Base-by-base conservation (phyloP, 2,113 vertebrate species). In the Vulpes lagopus region DNA sequence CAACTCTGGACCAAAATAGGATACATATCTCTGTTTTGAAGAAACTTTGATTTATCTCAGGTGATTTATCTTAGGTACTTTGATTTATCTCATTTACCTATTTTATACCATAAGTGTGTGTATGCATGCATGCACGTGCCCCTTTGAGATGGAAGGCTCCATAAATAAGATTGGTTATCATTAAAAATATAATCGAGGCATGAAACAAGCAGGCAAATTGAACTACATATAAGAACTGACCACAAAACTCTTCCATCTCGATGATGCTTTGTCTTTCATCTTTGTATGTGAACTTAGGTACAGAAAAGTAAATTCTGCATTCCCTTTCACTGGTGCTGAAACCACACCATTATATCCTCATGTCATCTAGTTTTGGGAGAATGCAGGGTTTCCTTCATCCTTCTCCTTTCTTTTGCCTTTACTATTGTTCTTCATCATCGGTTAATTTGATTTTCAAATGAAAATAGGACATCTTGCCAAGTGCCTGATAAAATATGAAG, bases 41-140 rank as follows among this genome's bases (percentile, higher is more conserved):
- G 90, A 64, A 55, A 15, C 30, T 80, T 96, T 55, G 69, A 84
- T 84, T 64, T 55, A 85, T 8, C 51, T 74, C 89, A 55, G n/a
- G 76, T 80, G 60, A 38, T 23, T 73, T 73, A 73, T 78, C 74
- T 78, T 15, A 80, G 90, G 43, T 35, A 27, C 23, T 67, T 96
- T 38, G 32, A 80, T 88, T 83, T 49, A 89, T 9, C 27, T 71
- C 53, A 59, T 65, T 65, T 82, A 30, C 25, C 7, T 62, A 32
- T 57, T 94, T 92, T 89, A 53, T 73, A 30, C 4, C 60, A 16
- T 1, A 78, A 38, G 5, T 6, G 4, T 17, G 5, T 20, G 2
- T 1, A 11, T 1, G 10, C 23, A 1, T 4, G 12, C 8, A 1
- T 12, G 3, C 7, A 22, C 10, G 23, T 11, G 5, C 10, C 0